Percentiles rank a stretch among this genome's conserved stretches.
phyloP scores from a whole-genome alignment of 2,888 invertebrate species.

The Pteria penguin region DNA sequence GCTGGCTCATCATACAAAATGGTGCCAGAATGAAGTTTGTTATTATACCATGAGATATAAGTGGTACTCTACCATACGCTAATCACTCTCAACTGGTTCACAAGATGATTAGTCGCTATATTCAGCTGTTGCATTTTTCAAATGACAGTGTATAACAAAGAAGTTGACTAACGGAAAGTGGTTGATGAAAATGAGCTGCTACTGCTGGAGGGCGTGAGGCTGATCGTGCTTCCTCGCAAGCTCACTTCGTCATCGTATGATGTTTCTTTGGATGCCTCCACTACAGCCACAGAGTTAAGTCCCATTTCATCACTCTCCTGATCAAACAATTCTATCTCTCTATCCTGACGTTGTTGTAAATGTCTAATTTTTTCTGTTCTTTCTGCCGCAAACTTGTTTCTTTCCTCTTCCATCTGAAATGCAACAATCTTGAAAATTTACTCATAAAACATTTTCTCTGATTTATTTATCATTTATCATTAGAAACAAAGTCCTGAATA shows the following conservation, averaged over 20 bases:
- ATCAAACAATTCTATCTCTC: constrained; percentile 95
- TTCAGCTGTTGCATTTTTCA: too few species aligned
- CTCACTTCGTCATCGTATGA: constrained; percentile 90
- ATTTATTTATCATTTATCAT: neutral
- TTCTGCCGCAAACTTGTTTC: constrained; percentile 94
- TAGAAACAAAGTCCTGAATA: neutral
- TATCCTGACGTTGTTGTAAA: constrained; percentile 93
- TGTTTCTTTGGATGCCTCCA: constrained; percentile 93
- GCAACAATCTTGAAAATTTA: neutral
- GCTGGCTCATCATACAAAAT: too few species aligned
- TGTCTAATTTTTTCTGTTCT: constrained; percentile 93
- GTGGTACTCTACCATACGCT: too few species aligned
- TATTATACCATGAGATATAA: too few species aligned
- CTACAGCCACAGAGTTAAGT: constrained; percentile 93
- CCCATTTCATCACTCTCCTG: constrained; percentile 95
- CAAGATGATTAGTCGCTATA: too few species aligned
- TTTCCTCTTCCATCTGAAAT: constrained; percentile 93
- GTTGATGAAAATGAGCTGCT: constrained; percentile 82
- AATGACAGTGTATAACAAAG: too few species aligned
- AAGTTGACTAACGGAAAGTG: neutral
- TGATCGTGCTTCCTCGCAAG: constrained; percentile 94
- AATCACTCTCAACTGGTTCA: too few species aligned
- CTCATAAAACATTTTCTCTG: neutral
- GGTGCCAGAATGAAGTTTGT: too few species aligned
- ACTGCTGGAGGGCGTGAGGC: constrained; percentile 96